Evolutionary conservation across 2,113 vertebrate species (phyloP), one percentile per base, ranked within the genome.

Genomic region (Megaceryle torquata): DNA sequence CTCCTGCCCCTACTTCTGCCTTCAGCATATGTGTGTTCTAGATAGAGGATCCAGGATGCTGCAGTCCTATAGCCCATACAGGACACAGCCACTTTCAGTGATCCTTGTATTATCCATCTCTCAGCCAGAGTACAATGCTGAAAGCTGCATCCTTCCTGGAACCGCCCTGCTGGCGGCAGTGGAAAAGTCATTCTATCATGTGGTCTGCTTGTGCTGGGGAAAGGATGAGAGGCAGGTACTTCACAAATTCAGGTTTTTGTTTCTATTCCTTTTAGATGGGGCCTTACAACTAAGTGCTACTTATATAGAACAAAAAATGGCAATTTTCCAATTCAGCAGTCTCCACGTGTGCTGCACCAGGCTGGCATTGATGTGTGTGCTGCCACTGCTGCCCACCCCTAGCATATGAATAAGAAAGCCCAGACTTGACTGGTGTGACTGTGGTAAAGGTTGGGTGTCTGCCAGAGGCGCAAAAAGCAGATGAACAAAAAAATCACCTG

Each of bases 351-450:
- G 19, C 9, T 4, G 35, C 33, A 57, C 13, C 53, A 79, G 53
- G 26, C 26, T 56, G 28, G 53, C 3, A 3, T 28, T 46, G 37
- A 15, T 6, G 3, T 1, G 9, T 15, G 22, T 13, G 63, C 57
- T 56, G 63, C 43, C 25, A 31, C 39, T 19, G 68, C 26, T 56
- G 64, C 82, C 39, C 33, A 22, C 5, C 15, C 46, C 43, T 21
- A 12, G n/a, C 43, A 6, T 0, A 1, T 11, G 9, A 29, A 15
- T 31, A 16, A 39, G 24, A 41, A 5, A 59, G 72, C 67, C 51
- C 67, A 57, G 33, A 15, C 33, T 5, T 31, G 28, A 33, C 33
- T 18, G 41, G 7, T 24, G 59, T 11, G 15, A 51, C 16, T 19
- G 25, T 9, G 7, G 19, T 13, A 17, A 20, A n/a, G 50, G 37